Evolutionary conservation across 2,113 vertebrate species (phyloP).

Genomic region (Panthera leo): DNA sequence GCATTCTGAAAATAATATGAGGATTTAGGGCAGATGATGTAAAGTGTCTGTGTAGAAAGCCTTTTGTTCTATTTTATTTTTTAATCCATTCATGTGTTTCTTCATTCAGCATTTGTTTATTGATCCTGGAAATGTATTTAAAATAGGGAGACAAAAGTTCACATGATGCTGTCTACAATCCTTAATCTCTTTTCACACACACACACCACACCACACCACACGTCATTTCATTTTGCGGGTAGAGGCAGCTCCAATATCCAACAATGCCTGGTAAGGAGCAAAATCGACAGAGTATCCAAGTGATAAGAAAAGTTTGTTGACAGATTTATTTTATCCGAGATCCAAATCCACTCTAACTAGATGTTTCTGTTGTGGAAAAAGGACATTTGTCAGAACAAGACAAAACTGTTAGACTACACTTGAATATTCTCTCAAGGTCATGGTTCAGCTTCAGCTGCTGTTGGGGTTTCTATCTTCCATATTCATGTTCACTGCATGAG

Average conservation of each 20-base stretch:
- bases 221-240: not conserved
- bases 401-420: not conserved
- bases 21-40: not conserved
- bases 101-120: not conserved
- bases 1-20: not conserved
- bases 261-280: not conserved
- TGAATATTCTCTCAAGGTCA: not conserved
- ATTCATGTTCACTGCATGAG: not conserved
- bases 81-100: not conserved
- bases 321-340: not conserved
- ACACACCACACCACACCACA: not conserved
- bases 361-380: not conserved
- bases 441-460: accelerated
- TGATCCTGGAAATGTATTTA: not conserved
- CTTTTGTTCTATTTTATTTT: not conserved
- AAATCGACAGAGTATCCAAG: not conserved
- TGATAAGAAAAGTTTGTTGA: not conserved
- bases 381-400: not conserved
- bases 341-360: not conserved
- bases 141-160: not conserved
- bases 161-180: not conserved
- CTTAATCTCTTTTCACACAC: not conserved
- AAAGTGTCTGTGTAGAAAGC: not conserved
- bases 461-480: not conserved
- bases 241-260: not conserved